Evolutionary conservation across 2,113 vertebrate species (phyloP), one percentile per base, ranked within the genome.

Genomic region (Gobio gobio): DNA sequence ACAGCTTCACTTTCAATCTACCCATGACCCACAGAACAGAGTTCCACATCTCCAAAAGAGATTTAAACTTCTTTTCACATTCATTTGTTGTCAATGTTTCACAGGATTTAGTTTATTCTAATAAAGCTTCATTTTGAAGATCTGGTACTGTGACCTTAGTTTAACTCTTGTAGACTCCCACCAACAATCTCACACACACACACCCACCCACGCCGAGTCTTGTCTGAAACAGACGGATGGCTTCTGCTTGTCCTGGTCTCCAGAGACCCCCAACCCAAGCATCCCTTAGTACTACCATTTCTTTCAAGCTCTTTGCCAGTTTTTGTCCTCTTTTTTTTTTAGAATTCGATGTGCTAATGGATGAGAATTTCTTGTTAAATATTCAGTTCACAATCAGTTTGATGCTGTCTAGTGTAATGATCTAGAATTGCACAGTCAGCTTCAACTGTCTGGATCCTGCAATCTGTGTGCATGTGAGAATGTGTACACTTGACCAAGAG

Each of bases 181-280:
- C 22, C 7, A 20, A 12, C 9, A 5, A 29, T 29, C 29, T 29
- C 29, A 2, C 33, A 14, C 33, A 22, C 33, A 40, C 29, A 59
- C 22, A 12, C 74, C 8, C 51, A 54, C 24, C 18, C 29, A 1
- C 36, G 20, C 18, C 3, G 4, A 26, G 13, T 22, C 63, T 54
- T 29, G 4, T 18, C 36, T 26, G 14, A 77, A 51, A n/a, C 24
- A 26, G 76, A 87, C 83, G 70, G 68, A 84, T 86, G 80, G 85
- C 22, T 59, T 24, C 78, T 26, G 18, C 40, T 64, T 51, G 64
- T 61, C 70, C n/a, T 63, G 33, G 20, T 83, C 66, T 16, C 40
- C 14, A 29, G 61, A 40, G 79, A 79, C 79, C 45, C n/a, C 45
- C 49, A 20, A 58, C 14, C 29, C 47, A 16, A 80, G n/a, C 56